Evolutionary conservation across 2,888 invertebrate genomes (phyloP).

Genomic region (Seira musarum): DNA sequence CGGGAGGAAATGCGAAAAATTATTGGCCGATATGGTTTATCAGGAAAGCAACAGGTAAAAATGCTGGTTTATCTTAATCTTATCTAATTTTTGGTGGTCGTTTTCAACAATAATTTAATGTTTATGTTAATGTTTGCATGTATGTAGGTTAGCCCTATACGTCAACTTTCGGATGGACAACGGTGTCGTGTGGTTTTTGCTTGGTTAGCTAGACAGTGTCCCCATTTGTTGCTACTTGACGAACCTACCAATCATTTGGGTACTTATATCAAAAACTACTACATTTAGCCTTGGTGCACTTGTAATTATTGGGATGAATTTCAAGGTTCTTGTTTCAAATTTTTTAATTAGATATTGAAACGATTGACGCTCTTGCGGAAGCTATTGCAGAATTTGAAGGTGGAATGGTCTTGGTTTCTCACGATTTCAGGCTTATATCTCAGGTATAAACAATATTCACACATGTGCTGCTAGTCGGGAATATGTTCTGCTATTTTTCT

Average conservation of each 20-base stretch:
- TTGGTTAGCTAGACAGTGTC: constrained; percentile 97
- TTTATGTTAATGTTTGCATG: not conserved
- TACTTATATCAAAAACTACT: constrained; percentile 4
- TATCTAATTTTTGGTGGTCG: too few relatives aligned
- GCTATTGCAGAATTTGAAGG: constrained; percentile 98
- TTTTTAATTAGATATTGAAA: constrained; percentile 94
- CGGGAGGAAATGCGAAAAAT: constrained; percentile 99
- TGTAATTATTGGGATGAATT: constrained; percentile 36
- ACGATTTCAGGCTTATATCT: constrained; percentile 99
- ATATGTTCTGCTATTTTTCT: not conserved
- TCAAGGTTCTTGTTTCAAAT: constrained; percentile 66
- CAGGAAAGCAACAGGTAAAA: constrained; percentile 92
- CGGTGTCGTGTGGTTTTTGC: constrained; percentile 99
- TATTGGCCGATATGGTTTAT: constrained; percentile 97
- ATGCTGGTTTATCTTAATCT: too few relatives aligned
- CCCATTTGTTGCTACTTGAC: constrained; percentile 83
- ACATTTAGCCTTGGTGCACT: not conserved
- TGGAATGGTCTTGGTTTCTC: constrained; percentile 98
- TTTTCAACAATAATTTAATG: not conserved
- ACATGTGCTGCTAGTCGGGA: not conserved
- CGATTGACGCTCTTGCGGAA: constrained; percentile 97
- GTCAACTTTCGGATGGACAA: constrained; percentile 97
- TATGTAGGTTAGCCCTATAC: constrained; percentile 88
- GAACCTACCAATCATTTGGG: constrained; percentile 73
- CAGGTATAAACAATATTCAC: constrained; percentile 80